Conservation (phyloP, 2,797 vertebrate species). For the Thripadectes ignobilis region DNA sequence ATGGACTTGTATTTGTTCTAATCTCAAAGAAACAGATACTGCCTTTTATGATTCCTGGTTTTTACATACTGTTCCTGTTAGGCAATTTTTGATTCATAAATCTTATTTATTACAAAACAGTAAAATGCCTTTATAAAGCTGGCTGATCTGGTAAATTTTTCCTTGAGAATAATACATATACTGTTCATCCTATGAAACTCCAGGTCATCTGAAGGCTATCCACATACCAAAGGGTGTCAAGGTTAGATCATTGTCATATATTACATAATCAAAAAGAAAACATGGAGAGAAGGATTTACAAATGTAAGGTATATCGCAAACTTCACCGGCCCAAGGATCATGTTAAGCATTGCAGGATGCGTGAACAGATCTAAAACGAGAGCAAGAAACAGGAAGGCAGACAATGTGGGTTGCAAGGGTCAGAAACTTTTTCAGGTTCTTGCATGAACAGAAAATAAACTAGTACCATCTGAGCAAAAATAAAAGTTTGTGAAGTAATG, state of each 20-base stretch:
- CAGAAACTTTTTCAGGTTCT: not conserved
- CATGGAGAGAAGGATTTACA: not conserved
- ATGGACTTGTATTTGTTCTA: not conserved
- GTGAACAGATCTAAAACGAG: slow-evolving; percentile 15
- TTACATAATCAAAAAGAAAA: not conserved
- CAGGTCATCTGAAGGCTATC: not conserved
- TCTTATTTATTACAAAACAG: not conserved
- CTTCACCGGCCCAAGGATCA: not conserved
- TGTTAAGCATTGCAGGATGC: not conserved
- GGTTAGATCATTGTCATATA: not conserved
- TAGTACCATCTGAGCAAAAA: not conserved
- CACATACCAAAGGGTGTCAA: not conserved
- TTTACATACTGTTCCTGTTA: not conserved
- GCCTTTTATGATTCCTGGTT: not conserved
- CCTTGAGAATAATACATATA: not conserved
- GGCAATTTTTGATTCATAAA: not conserved
- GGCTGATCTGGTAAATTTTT: not conserved
- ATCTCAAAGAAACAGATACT: not conserved
- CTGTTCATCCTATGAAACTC: not conserved
- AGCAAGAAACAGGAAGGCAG: slow-evolving; percentile 2
- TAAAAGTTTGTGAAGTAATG: not conserved
- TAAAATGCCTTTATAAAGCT: not conserved
- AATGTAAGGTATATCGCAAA: not conserved
- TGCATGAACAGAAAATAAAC: not conserved
- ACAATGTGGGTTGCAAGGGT: not conserved